Base-by-base conservation (phyloP, 2,888 invertebrate species). In the Chironomus riparius region DNA sequence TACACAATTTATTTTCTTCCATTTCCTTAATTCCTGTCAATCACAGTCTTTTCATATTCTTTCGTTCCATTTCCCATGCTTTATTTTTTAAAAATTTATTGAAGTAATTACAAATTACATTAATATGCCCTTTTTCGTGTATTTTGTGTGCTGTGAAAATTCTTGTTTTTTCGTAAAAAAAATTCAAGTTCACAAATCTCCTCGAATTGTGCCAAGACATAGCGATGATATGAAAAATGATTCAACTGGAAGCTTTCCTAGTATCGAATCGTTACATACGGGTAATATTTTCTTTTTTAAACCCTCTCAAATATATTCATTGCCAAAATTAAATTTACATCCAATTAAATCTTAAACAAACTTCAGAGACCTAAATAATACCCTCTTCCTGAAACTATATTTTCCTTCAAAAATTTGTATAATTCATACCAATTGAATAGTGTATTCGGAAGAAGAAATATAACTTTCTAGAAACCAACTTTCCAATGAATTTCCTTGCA, bases 211-310 rank as follows among this genome's bases (percentile, higher is more conserved):
- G 12, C 47, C 24, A 69, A 69, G 47, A 47, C 38, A 24, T n/a
- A 69, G 24, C 65, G 21, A 56, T 22, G 7, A n/a, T 10, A 70
- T 13, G 68, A 76, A 56, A 69, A 48, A 28, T 47, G 72, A 72
- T 47, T 77, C 73, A 47, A 65, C 48, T 47, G 74, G 61, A 50
- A 74, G 77, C 56, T 47, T 74, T 50, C 76, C 73, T n/a, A 77
- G 77, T 38, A 76, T 73, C 62, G 77, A 77, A 69, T 77, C 77
- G 12, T 28, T 76, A 38, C 68, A 73, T 47, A 65, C 76, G 68
- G 77, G 77, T 77, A 77, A 77, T 15, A 56, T 56, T 13, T 13
- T 13, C 0, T 18, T 15, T n/a, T 15, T 56, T n/a, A 13, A 24
- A 5, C 22, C 22, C 62, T 21, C 3, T 6, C 7, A 28, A 28